These are phyloP conservation scores for Beris chalybata DNA, from an alignment of 2,888 invertebrate genomes.

Conservation along the genomic window DNA sequence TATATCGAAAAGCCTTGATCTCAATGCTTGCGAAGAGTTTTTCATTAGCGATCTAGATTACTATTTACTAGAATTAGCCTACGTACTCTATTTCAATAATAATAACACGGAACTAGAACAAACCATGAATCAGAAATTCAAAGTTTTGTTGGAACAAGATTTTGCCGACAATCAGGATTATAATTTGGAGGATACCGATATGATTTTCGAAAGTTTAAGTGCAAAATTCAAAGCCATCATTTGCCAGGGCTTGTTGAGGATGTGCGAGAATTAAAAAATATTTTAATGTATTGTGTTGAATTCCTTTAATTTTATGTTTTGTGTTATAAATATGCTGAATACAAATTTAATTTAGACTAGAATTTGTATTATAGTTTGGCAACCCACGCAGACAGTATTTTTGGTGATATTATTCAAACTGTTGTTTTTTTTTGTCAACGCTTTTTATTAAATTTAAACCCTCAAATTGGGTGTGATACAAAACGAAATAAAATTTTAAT, in stretches of 20 bases:
- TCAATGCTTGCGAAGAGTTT: slow-evolving; percentile 53
- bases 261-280: slow-evolving; percentile 21
- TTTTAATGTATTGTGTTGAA: slow-evolving; percentile 2
- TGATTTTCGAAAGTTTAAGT: slow-evolving; percentile 54
- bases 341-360: no score
- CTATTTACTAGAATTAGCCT: slow-evolving; percentile 54
- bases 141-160: slow-evolving; percentile 32
- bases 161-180: slow-evolving; percentile 29
- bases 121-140: slow-evolving; percentile 41
- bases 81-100: slow-evolving; percentile 55
- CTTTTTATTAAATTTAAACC: no score
- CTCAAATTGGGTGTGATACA: no score
- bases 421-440: no score
- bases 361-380: no score
- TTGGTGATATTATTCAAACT: no score
- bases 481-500: no score
- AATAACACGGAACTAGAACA: slow-evolving; percentile 49
- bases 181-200: slow-evolving; percentile 51
- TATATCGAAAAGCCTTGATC: slow-evolving; percentile 50
- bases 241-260: slow-evolving; percentile 47
- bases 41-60: slow-evolving; percentile 55
- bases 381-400: no score
- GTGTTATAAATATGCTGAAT: no score
- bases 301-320: no score
- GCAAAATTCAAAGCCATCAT: slow-evolving; percentile 55